Evolutionary conservation across 2,797 vertebrate genomes (phyloP), one percentile per base, ranked within the genome.

Genomic region (Momotus momota): DNA sequence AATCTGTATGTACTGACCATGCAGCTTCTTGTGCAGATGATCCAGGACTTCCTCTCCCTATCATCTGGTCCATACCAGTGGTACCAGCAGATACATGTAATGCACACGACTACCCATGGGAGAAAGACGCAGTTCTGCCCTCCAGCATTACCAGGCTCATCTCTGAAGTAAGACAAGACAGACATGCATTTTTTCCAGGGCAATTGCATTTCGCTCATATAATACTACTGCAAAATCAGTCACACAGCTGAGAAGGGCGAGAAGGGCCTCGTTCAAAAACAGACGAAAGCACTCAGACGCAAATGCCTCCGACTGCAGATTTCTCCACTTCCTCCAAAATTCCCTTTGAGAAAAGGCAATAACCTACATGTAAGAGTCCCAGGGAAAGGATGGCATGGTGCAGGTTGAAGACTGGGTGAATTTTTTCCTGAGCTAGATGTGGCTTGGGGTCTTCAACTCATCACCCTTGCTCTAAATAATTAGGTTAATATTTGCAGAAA

Each of bases 101-200:
- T 11, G 26, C 43, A 40, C 19, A 12, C 1, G 0, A 3, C n/a
- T 38, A 6, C 25, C 31, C 55, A 1, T 3, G 20, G 57, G 38
- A 67, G 5, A 22, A 62, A 38, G 43, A 21, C 4, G 14, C 48
- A 70, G 15, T 22, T 69, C 57, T 27, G 26, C 12, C 31, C 55
- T 26, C 41, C 14, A 75, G 41, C 41, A 48, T 48, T 31, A 75
- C 19, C 49, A 79, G 45, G 10, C 10, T 57, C 40, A 22, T 27
- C 25, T 9, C 25, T 25, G 46, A 22, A 23, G 27, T 0, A 80
- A 15, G 26, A 38, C 21, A 40, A 35, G 22, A 45, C 2, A 78
- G 4, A 64, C 3, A 2, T 1, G 4, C 13, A 15, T 57, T 67
- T 57, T 73, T 86, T 48, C 61, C 46, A 84, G 17, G 9, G 22